A percentile compares a stretch with the other conserved stretches of the same genome.
Conservation (phyloP, 2,888 invertebrate species). For the Rhamnusium bicolor region DNA sequence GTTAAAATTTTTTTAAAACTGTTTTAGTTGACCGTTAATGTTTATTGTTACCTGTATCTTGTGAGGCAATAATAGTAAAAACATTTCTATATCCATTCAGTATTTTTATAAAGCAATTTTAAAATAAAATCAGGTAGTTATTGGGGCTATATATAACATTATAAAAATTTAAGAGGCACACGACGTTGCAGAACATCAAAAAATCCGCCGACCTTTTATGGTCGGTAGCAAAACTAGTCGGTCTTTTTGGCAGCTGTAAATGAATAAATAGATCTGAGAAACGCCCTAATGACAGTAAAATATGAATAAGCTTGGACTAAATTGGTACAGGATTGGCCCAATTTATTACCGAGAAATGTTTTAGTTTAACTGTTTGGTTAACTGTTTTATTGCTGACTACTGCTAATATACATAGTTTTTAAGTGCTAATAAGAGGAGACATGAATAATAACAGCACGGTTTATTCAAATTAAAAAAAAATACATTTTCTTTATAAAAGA, state of each 20-base stretch:
- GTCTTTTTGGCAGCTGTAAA: constrained; percentile 32
- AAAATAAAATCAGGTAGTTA: constrained; percentile 35
- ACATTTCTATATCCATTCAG: not conserved
- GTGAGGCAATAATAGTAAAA: constrained; percentile 14
- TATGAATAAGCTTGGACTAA: constrained; percentile 15
- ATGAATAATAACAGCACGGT: no score
- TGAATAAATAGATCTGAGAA: constrained; percentile 22
- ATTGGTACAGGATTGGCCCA: not conserved
- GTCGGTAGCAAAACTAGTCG: constrained; percentile 34
- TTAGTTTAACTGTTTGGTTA: not conserved
- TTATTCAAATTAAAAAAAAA: no score
- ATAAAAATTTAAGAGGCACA: constrained; percentile 37
- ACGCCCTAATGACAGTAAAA: constrained; percentile 21
- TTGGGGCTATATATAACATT: constrained; percentile 17
- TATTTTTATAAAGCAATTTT: constrained; percentile 25
- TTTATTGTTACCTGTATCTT: not conserved
- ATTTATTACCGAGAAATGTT: constrained; percentile 22
- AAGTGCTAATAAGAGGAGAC: no score
- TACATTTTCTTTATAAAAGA: no score
- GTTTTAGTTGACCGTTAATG: not conserved
- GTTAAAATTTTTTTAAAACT: no score
- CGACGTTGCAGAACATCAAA: constrained; percentile 31
- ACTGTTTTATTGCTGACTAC: constrained; percentile 15
- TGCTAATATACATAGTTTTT: no score
- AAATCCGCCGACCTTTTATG: constrained; percentile 28